These are phyloP conservation scores for Cantharis lateralis DNA, from an alignment of 2,888 invertebrate genomes.

Conservation along the genomic window DNA sequence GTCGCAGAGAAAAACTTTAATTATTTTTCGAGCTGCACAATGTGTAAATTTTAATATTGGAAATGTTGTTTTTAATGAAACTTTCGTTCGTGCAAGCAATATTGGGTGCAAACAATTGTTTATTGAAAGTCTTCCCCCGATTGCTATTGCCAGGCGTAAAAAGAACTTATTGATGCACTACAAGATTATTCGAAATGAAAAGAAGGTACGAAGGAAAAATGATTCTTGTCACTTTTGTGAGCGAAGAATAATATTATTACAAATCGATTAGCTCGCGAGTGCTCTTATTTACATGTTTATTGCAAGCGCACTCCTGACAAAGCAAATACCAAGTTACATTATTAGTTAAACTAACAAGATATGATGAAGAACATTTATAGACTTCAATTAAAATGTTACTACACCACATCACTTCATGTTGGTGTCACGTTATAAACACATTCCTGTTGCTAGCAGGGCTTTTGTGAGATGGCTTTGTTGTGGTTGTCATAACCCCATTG, in stretches of 20 bases:
- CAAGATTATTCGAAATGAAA: neutral
- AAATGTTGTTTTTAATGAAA: neutral
- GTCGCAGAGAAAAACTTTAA: too few species aligned
- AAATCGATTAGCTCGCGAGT: neutral
- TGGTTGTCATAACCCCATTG: slow-evolving; percentile 19
- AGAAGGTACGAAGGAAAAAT: too few species aligned
- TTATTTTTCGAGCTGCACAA: neutral
- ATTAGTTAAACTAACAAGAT: neutral
- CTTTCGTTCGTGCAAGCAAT: neutral
- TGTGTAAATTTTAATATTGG: neutral
- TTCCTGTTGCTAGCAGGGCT: slow-evolving; percentile 22
- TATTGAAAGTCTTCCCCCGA: neutral
- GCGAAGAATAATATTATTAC: too few species aligned
- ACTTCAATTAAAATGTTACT: slow-evolving; percentile 18
- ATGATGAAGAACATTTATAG: slow-evolving; percentile 10
- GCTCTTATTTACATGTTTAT: neutral
- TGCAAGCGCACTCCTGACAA: neutral
- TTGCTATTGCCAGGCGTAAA: neutral
- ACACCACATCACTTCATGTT: slow-evolving; percentile 16
- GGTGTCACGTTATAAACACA: slow-evolving; percentile 25
- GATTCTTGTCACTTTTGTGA: neutral
- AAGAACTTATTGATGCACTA: neutral
- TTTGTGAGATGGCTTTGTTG: slow-evolving; percentile 23
- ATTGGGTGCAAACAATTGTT: neutral
- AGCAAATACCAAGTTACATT: neutral